Percentiles rank a stretch among this genome's conserved stretches.
These are phyloP conservation scores for Discoglossus pictus DNA, from an alignment of 2,797 vertebrate genomes.

Conservation along the genomic window DNA sequence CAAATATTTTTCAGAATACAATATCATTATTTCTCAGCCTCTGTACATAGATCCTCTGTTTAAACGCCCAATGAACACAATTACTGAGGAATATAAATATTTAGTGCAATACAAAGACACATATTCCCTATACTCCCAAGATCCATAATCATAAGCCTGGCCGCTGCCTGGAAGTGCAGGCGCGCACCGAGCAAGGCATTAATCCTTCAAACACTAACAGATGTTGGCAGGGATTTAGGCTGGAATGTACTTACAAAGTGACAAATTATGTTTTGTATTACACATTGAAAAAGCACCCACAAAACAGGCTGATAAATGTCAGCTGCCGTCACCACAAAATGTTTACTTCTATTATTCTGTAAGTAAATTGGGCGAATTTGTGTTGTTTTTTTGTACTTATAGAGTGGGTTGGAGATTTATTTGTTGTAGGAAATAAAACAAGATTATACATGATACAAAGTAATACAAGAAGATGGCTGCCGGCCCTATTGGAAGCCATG, in stretches of 20 bases:
- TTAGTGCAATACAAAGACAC: slow-evolving; percentile 53
- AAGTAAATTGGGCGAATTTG: slow-evolving; percentile 80
- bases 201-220: slow-evolving; percentile 80
- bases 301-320: slow-evolving; percentile 90
- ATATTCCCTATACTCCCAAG: slow-evolving; percentile 57
- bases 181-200: slow-evolving; percentile 69
- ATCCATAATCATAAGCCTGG: slow-evolving; percentile 62
- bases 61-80: slow-evolving; percentile 54
- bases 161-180: slow-evolving; percentile 66
- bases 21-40: no score
- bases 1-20: no score
- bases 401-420: slow-evolving; percentile 77
- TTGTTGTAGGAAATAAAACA: slow-evolving; percentile 69
- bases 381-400: slow-evolving; percentile 55
- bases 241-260: slow-evolving; percentile 91
- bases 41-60: no score
- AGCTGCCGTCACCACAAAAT: slow-evolving; percentile 81
- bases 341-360: slow-evolving; percentile 81
- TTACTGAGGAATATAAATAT: slow-evolving; percentile 58
- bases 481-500: slow-evolving; percentile 66
- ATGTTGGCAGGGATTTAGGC: slow-evolving; percentile 81
- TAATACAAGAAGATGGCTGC: slow-evolving; percentile 74
- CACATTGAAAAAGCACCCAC: slow-evolving; percentile 81
- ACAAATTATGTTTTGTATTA: slow-evolving; percentile 92
- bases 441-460: slow-evolving; percentile 77